Base-by-base conservation (phyloP, 1,140 invertebrate species). In the Hylyphantes graminicola region DNA sequence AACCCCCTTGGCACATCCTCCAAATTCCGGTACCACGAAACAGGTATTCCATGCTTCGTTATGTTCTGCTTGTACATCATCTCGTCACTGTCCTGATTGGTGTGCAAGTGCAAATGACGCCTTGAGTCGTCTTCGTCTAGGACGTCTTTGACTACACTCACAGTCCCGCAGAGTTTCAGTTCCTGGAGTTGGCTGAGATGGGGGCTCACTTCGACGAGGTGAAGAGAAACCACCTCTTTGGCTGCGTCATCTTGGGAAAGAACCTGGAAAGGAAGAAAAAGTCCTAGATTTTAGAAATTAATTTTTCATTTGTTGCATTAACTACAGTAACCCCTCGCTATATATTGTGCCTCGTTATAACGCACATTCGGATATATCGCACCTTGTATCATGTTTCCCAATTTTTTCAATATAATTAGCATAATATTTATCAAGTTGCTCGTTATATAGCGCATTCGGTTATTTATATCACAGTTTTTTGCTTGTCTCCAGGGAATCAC, bases 191-290 rank as follows among this genome's bases (percentile, higher is more conserved):
- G 89, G 85, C 94, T 94, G 86, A 98, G 90, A 83, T 92, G 92
- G 10, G 94, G 93, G 90, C 96, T 98, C 15, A 98, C 92, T 92
- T 99, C 97, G 0, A 99, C 94, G 67, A 98, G 90, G 90, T 97
- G 95, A n/a, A 98, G 88, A 73, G 92, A 93, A 0, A 96, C 87
- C 55, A 92, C 91, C 50, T 92, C 90, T 7, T 53, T 61, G 8
- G 86, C 81, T 59, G 64, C 81, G 85, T 80, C 57, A 64, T 65
- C 67, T 72, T 86, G 86, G 64, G 86, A 86, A 57, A 86, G 85
- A 9, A 85, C 82, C 86, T 86, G 17, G 19, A 73, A 65, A 15
- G 2, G 35, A 35, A 35, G 35, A 35, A 35, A 35, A 2, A 35
- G 35, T 35, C 35, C 1, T 2, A 35, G 1, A 35, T 35, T 35